A percentile compares a stretch with the other conserved stretches of the same genome.
Conservation (phyloP, 2,113 vertebrate genomes). For the Azemiops feae region DNA sequence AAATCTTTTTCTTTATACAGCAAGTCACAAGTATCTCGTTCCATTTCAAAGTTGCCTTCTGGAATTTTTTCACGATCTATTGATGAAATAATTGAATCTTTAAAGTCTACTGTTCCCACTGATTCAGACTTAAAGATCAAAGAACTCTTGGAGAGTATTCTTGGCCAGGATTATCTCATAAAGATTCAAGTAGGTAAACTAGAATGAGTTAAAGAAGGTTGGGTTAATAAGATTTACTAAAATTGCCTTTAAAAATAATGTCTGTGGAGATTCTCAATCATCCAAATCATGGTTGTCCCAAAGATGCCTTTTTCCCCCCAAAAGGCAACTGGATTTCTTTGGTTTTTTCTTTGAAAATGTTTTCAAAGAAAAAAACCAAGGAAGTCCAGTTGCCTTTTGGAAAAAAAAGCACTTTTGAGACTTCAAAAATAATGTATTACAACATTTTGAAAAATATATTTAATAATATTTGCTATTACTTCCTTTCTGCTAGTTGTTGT, state of each 20-base stretch:
- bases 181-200: slow-evolving; percentile 69
- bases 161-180: slow-evolving; percentile 68
- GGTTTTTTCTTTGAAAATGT: neutral
- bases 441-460: slow-evolving; percentile 52
- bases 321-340: neutral
- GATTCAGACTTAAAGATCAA: slow-evolving; percentile 66
- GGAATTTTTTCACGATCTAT: slow-evolving; percentile 55
- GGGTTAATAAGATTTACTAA: slow-evolving; percentile 24
- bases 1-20: slow-evolving; percentile 39
- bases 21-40: slow-evolving; percentile 31
- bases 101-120: slow-evolving; percentile 62
- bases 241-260: slow-evolving; percentile 40
- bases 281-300: neutral
- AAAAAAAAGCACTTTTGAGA: slow-evolving; percentile 46
- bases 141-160: slow-evolving; percentile 70
- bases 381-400: neutral
- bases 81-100: slow-evolving; percentile 74
- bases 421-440: slow-evolving; percentile 28
- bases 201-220: slow-evolving; percentile 43
- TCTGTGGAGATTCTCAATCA: neutral
- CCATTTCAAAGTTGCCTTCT: slow-evolving; percentile 9
- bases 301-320: neutral
- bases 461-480: slow-evolving; percentile 6
- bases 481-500: slow-evolving; percentile 23
- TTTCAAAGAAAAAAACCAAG: neutral